A percentile compares a stretch with the other conserved stretches of the same genome.
These are phyloP conservation scores for Sturnira hondurensis DNA, from an alignment of 2,113 vertebrate genomes.

Conservation along the genomic window DNA sequence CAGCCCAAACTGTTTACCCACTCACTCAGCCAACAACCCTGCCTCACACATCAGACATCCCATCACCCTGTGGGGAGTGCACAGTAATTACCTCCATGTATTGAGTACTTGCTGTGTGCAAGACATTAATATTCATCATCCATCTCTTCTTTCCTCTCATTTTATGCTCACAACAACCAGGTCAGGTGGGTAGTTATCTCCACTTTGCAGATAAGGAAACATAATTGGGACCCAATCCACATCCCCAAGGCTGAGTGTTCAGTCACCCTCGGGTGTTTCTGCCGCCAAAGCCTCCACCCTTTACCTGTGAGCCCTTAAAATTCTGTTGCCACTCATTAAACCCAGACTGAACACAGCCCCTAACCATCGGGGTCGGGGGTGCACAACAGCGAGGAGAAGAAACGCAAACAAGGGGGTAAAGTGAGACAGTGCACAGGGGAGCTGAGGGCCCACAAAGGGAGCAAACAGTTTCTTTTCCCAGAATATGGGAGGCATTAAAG, in stretches of 20 bases:
- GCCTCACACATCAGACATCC: not conserved
- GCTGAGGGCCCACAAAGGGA: rapidly evolving
- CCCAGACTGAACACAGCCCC: not conserved
- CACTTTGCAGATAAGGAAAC: not conserved
- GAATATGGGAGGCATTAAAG: not conserved
- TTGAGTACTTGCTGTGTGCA: no score
- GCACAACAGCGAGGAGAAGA: not conserved
- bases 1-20: not conserved
- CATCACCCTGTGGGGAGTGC: no score
- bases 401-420: no score
- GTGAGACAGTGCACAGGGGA: not conserved
- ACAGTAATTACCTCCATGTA: not conserved
- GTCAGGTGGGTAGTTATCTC: not conserved
- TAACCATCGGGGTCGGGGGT: not conserved
- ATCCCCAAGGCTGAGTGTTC: not conserved
- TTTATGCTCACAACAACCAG: not conserved
- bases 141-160: not conserved
- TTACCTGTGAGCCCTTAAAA: not conserved
- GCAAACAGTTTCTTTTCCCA: not conserved
- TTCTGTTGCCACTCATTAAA: not conserved
- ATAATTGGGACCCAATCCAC: not conserved
- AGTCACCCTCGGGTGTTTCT: not conserved
- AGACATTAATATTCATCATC: not conserved
- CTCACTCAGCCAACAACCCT: not conserved
- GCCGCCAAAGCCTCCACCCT: not conserved